Conservation (phyloP, 2,888 invertebrate species). For the Drosophila prostipennis region DNA sequence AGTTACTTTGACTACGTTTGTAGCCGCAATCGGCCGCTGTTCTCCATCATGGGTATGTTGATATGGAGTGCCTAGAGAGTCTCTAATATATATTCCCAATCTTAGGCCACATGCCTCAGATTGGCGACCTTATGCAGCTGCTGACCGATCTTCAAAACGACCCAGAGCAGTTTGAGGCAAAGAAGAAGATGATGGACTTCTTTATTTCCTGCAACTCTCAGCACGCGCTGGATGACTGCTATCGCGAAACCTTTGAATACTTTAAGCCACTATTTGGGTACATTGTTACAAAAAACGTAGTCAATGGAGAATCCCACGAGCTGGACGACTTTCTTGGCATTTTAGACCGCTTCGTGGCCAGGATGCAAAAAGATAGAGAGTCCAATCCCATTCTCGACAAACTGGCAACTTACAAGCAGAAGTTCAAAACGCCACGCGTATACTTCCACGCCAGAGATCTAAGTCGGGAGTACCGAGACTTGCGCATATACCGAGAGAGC, state of each 20-base stretch:
- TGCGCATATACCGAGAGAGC: conserved; percentile 78
- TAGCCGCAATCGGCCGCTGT: conserved; percentile 79
- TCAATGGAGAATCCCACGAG: conserved; percentile 65
- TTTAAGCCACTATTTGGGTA: conserved; percentile 82
- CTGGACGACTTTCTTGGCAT: conserved; percentile 68
- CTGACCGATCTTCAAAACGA: conserved; percentile 76
- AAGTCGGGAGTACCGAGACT: conserved; percentile 71
- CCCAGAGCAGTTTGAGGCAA: conserved; percentile 78
- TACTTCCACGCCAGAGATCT: conserved; percentile 75
- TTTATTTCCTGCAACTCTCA: conserved; percentile 80
- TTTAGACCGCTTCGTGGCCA: conserved; percentile 66
- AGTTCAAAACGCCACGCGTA: conserved; percentile 68
- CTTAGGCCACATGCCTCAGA: conserved; percentile 75
- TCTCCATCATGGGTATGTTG: conserved; percentile 78
- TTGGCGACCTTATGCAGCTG: conserved; percentile 72
- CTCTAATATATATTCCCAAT: not conserved
- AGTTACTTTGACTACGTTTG: conserved; percentile 81
- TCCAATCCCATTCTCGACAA: conserved; percentile 64
- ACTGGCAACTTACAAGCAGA: conserved; percentile 65
- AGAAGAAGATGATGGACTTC: conserved; percentile 80
- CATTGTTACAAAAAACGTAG: conserved; percentile 75
- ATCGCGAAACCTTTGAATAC: conserved; percentile 80
- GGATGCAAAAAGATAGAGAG: conserved; percentile 55
- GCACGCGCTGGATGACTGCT: conserved; percentile 80
- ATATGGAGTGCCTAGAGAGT: not conserved